Percentiles rank a stretch among this genome's conserved stretches.
Conservation (phyloP, 2,888 invertebrate species). For the Drosophila merina region DNA sequence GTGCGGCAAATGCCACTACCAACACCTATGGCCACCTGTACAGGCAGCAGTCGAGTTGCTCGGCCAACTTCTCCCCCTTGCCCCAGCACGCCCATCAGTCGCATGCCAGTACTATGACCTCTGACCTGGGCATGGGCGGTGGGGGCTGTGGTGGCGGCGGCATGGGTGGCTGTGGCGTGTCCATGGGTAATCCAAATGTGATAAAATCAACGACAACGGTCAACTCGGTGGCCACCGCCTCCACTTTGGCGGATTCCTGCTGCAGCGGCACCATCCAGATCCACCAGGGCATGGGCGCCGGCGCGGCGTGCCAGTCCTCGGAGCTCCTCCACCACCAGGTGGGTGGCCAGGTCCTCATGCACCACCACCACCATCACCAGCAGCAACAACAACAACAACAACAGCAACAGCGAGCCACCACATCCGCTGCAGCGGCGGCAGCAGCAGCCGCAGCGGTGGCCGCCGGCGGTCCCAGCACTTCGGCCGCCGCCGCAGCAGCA, state of each 20-base stretch:
- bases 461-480: slow-evolving; percentile 47
- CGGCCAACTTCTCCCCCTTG: slow-evolving; percentile 83
- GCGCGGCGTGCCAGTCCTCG: slow-evolving; percentile 79
- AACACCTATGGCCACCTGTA: slow-evolving; percentile 73
- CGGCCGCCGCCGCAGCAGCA: slow-evolving; percentile 55
- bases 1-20: neutral
- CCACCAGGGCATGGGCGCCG: slow-evolving; percentile 80
- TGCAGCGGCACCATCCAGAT: slow-evolving; percentile 81
- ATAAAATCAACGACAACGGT: slow-evolving; percentile 83
- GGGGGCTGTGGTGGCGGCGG: slow-evolving; percentile 46
- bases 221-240: slow-evolving; percentile 82
- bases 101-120: slow-evolving; percentile 83
- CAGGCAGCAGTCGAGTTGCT: slow-evolving; percentile 83
- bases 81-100: slow-evolving; percentile 83
- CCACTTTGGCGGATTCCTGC: slow-evolving; percentile 82
- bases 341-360: slow-evolving; percentile 18
- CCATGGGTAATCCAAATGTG: slow-evolving; percentile 82
- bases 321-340: slow-evolving; percentile 63
- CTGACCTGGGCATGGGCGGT: slow-evolving; percentile 80
- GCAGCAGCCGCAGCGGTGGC: slow-evolving; percentile 44
- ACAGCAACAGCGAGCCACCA: slow-evolving; percentile 44
- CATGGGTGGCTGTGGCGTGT: neutral
- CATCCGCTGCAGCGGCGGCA: slow-evolving; percentile 48
- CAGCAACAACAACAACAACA: slow-evolving; percentile 43
- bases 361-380: slow-evolving; percentile 61